Evolutionary conservation across 2,888 invertebrate species (phyloP).

Genomic region (Ichneumoninae sp.): DNA sequence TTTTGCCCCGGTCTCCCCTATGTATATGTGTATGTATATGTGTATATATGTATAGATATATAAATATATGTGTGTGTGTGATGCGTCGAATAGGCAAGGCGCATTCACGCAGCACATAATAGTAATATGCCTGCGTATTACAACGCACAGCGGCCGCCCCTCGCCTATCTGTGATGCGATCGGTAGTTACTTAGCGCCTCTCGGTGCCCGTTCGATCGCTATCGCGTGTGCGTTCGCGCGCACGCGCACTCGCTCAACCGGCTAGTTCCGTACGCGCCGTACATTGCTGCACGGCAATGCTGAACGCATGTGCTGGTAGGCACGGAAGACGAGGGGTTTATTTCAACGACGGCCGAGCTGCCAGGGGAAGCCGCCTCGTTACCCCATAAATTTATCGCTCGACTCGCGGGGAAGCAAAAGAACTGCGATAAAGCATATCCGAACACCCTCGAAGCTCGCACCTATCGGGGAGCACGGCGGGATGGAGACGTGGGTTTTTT

Average conservation of each 20-base stretch:
- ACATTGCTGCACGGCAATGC: background rate
- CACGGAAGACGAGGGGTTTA: constrained; percentile 35
- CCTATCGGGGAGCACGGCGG: background rate
- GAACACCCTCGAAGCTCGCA: constrained; percentile 50
- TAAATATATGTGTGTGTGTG: background rate
- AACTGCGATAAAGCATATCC: constrained; percentile 60
- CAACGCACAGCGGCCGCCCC: constrained; percentile 53
- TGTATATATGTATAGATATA: background rate
- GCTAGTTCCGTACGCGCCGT: constrained; percentile 67
- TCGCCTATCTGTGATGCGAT: constrained; percentile 78
- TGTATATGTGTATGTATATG: no score
- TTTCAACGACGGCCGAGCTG: constrained; percentile 47
- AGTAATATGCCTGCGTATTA: constrained; percentile 54
- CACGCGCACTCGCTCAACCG: constrained; percentile 68
- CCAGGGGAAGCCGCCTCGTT: constrained; percentile 74
- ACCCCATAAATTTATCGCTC: constrained; percentile 81
- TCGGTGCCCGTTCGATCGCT: constrained; percentile 80
- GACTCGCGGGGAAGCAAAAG: constrained; percentile 56
- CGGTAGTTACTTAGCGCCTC: constrained; percentile 83
- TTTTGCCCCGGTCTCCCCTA: no score
- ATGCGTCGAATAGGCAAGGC: constrained; percentile 32
- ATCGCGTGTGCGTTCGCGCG: constrained; percentile 73
- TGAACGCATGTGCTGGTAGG: background rate
- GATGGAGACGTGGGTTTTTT: background rate
- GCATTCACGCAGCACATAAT: constrained; percentile 30